Base-by-base conservation (phyloP, 2,113 vertebrate species). In the Dinomys branickii region DNA sequence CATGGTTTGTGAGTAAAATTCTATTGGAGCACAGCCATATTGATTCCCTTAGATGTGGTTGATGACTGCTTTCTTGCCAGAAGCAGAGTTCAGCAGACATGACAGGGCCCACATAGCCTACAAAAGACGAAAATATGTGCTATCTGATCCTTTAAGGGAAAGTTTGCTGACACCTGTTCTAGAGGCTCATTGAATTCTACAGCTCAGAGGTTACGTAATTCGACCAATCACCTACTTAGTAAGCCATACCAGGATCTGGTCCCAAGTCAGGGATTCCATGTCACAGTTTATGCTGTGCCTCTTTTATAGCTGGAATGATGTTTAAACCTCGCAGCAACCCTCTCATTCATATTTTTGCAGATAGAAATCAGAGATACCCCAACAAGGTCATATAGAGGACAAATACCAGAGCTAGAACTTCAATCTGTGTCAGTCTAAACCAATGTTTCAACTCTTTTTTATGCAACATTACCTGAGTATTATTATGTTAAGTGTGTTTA, bases 91-190 rank as follows among this genome's bases (percentile, higher is more conserved):
- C 50, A 90, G 7, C 47, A 69, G 69, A 47, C 94, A 58, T 35
- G 14, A 94, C 61, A 52, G n/a, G 90, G 71, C 86, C 22, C n/a
- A 33, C 28, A 20, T 44, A 28, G 50, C 38, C 41, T n/a, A 0
- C 19, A 69, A 75, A 92, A 94, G 75, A 11, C 56, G 90, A 71
- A 92, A 77, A 61, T 83, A 54, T 47, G 63, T 94, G 41, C 41
- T 59, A 9, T 88, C 19, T 71, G 84, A 75, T 14, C n/a, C 54
- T 95, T 94, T 75, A 50, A 69, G 44, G 83, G 59, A 84, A 69
- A 22, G 28, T n/a, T 78, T 78, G 19, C 73, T 83, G 47, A 86
- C 6, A 41, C 30, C 26, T 54, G 3, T 38, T 7, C 3, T 58
- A 30, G 38, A 71, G 82, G 54, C 63, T 90, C 6, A 3, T n/a